Conservation (phyloP, 2,888 invertebrate genomes). For the Drosophila neotestacea region DNA sequence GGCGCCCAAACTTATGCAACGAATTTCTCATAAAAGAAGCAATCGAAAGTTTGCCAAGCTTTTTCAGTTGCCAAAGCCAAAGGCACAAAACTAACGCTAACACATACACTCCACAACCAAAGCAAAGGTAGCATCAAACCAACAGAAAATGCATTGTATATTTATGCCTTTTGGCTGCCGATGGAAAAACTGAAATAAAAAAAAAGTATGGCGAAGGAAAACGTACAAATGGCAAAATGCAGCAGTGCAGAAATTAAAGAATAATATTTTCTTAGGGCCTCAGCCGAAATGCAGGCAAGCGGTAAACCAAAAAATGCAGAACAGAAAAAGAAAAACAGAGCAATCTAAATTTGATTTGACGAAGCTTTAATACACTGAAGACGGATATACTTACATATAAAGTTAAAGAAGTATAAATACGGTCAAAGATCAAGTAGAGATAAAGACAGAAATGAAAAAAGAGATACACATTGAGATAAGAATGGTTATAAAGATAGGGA, state of each 20-base stretch:
- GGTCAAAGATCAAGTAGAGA: background rate
- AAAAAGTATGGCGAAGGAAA: background rate
- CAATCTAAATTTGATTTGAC: background rate
- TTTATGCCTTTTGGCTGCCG: constrained; percentile 69
- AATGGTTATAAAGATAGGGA: no score
- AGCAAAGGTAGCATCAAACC: constrained; percentile 34
- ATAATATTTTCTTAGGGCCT: constrained; percentile 75
- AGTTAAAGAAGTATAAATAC: background rate
- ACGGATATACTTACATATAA: background rate
- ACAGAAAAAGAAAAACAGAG: constrained; percentile 8
- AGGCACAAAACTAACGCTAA: constrained; percentile 30
- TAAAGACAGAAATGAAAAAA: background rate
- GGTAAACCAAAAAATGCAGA: constrained; percentile 48
- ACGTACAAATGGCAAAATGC: constrained; percentile 50
- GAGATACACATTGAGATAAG: no score
- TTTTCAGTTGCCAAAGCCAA: constrained; percentile 32
- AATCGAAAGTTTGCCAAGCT: constrained; percentile 60
- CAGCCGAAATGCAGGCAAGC: constrained; percentile 71
- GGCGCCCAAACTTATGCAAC: constrained; percentile 67
- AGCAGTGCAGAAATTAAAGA: constrained; percentile 75
- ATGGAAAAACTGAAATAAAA: constrained; percentile 1
- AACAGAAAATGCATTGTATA: constrained; percentile 61
- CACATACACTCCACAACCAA: constrained; percentile 21
- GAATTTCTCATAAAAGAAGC: constrained; percentile 66
- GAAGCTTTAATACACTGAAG: constrained; percentile 24